phyloP scores from a whole-genome alignment of 2,113 vertebrate genomes.

The Plecturocebus donacophilus region DNA sequence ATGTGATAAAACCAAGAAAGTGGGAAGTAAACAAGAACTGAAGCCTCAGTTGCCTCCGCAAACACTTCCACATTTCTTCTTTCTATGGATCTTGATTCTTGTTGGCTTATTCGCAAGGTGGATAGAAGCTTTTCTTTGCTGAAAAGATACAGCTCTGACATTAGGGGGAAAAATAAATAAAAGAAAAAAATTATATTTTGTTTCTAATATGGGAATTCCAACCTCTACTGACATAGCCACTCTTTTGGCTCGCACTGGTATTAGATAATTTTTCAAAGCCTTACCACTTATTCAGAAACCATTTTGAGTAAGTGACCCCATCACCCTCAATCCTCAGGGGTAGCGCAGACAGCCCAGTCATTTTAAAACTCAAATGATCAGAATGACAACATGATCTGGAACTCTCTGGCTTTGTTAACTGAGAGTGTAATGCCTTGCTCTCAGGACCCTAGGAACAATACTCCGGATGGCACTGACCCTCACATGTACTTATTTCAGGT shows the following conservation, averaged over 20 bases:
- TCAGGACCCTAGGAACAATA: too few relatives aligned
- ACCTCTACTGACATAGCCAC: fast-evolving
- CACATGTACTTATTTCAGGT: background rate
- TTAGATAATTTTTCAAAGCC: background rate
- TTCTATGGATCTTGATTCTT: fast-evolving
- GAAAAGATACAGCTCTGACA: background rate
- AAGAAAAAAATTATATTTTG: background rate
- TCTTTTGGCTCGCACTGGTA: background rate
- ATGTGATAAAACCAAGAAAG: background rate
- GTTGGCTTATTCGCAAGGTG: background rate
- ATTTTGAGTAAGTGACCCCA: background rate
- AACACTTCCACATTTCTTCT: fast-evolving
- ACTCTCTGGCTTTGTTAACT: background rate
- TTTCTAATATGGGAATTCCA: background rate
- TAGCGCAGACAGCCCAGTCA: background rate
- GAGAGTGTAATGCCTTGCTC: background rate
- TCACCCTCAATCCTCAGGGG: background rate
- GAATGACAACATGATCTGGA: background rate
- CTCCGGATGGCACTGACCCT: fast-evolving
- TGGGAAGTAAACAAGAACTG: background rate
- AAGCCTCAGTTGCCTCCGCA: fast-evolving
- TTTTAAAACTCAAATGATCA: background rate
- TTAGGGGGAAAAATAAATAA: background rate
- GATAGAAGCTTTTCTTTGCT: background rate
- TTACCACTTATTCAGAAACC: background rate